Evolutionary conservation across 1,140 invertebrate species (phyloP), one percentile per base, ranked within the genome.

Genomic region (Aphelenchoides avenae): DNA sequence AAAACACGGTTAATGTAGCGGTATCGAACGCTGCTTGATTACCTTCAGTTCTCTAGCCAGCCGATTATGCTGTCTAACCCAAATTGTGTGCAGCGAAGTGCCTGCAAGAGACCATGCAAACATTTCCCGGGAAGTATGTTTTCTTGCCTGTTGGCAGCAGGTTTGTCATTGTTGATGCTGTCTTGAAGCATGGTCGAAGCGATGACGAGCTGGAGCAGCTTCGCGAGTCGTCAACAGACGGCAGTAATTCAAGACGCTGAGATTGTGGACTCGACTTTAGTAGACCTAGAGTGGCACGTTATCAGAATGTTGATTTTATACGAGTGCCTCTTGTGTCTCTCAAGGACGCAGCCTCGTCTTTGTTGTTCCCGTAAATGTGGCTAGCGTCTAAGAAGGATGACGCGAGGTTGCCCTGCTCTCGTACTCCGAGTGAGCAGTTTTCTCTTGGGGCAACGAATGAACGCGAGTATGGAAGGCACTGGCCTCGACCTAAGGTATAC

Each of bases 321-420:
- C 15, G 15, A 15, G 42, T 44, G 29, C 15, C 11, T 11, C 4
- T 58, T 57, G 36, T 34, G 6, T 0, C 9, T 39, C 85, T 63
- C n/a, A 86, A 67, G 2, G 77, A 50, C n/a, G 78, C 77, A 0
- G 79, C 71, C 42, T 80, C 79, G 31, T 83, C 81, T 48, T 81
- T 79, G 0, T 80, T 84, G 37, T 79, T 86, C 0, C 90, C 90
- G 73, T 93, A 93, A 34, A 93, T 79, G 13, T 86, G 85, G 0
- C 88, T 91, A 0, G 80, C 87, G 71, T 94, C 91, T 33, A 94
- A 79, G 75, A 86, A 94, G 0, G 87, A 88, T 0, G 89, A 88
- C 71, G 91, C 89, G 71, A 92, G 88, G 79, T 94, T 94, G 3
- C 89, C 85, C 80, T 94, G 91, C 66, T 93, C 89, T 59, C 91